Percentiles rank a stretch among this genome's conserved stretches.
Conservation (phyloP, 1,140 invertebrate species). For the Lasioglossum baleicum region DNA sequence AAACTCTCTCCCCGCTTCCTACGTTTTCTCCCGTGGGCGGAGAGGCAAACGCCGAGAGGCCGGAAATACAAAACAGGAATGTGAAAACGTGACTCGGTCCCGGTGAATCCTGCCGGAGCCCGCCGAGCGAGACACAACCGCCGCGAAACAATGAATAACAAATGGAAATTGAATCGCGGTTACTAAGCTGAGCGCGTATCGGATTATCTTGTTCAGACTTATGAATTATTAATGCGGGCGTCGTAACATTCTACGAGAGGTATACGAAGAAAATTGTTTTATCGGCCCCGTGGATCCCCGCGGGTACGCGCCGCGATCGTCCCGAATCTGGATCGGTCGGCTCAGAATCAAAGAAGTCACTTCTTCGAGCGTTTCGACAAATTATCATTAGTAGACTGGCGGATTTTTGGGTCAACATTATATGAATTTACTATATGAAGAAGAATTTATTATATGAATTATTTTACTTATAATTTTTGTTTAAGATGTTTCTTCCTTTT, state of each 20-base stretch:
- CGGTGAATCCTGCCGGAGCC: not conserved
- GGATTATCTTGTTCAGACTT: constrained; percentile 28
- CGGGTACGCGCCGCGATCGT: not conserved
- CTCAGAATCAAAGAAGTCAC: no score
- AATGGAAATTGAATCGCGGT: constrained; percentile 40
- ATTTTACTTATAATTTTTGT: no score
- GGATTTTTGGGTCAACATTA: no score
- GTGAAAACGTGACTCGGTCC: constrained; percentile 17
- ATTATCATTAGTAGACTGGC: no score
- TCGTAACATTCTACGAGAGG: not conserved
- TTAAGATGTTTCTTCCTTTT: no score
- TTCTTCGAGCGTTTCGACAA: no score
- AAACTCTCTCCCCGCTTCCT: not conserved
- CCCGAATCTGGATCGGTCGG: no score
- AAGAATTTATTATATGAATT: no score
- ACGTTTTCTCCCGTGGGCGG: not conserved
- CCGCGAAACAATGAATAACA: constrained; percentile 40
- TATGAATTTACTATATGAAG: no score
- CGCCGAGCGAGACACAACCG: not conserved
- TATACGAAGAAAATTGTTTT: constrained; percentile 34
- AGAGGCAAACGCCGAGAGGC: not conserved
- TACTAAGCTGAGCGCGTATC: constrained; percentile 32
- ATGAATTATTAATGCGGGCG: constrained; percentile 35
- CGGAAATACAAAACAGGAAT: constrained; percentile 3
- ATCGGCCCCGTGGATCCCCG: not conserved